Conservation (phyloP, 2,797 vertebrate genomes). For the Enteromius argenteus region DNA sequence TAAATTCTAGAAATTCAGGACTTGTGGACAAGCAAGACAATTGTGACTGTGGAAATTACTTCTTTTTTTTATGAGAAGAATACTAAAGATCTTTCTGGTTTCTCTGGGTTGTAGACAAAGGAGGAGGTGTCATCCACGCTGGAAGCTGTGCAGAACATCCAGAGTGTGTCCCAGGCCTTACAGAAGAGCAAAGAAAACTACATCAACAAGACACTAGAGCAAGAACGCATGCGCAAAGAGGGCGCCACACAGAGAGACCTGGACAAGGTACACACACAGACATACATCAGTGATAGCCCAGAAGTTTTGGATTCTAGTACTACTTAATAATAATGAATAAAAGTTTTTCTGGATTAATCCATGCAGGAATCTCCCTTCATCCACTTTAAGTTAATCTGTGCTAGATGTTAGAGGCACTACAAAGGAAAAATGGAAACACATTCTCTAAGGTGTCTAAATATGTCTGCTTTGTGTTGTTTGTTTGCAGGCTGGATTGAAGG, state of each 20-base stretch:
- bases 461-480: constrained; percentile 41
- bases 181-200: constrained; percentile 98
- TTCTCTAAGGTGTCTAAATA: background rate
- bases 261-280: constrained; percentile 86
- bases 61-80: background rate
- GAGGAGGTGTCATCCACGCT: constrained; percentile 96
- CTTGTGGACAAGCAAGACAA: background rate
- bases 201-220: constrained; percentile 91
- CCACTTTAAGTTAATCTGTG: background rate
- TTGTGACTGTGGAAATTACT: background rate
- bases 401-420: background rate
- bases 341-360: background rate
- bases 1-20: background rate
- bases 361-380: background rate
- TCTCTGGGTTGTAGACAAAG: constrained; percentile 84
- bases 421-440: background rate
- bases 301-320: background rate
- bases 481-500: constrained; percentile 90
- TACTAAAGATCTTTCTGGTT: background rate
- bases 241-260: constrained; percentile 94
- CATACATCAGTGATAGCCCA: background rate
- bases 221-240: constrained; percentile 95
- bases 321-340: background rate
- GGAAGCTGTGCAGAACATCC: constrained; percentile 96
- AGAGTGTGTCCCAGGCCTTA: constrained; percentile 91